These are phyloP conservation scores for Drosophila insularis DNA, from an alignment of 1,140 invertebrate genomes.

Conservation along the genomic window DNA sequence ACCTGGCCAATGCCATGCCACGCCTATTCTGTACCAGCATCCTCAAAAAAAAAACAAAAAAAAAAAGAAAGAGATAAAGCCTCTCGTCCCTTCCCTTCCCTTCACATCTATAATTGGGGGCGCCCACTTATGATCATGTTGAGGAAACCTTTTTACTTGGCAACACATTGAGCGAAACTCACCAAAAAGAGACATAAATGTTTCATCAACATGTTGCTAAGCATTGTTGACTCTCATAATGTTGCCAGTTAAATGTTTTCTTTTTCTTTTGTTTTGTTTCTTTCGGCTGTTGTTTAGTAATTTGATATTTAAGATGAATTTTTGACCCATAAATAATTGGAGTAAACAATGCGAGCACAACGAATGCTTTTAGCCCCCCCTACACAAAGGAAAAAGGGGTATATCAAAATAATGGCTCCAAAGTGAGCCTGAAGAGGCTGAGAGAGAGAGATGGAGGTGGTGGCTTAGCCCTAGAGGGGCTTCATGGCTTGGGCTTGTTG, in stretches of 20 bases:
- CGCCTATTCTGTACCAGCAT: slow-evolving; percentile 29
- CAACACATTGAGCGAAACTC: slow-evolving; percentile 21
- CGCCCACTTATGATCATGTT: slow-evolving; percentile 48
- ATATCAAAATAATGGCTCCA: slow-evolving; percentile 12
- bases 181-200: slow-evolving; percentile 8
- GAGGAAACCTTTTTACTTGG: neutral
- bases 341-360: slow-evolving; percentile 67
- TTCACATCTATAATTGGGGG: slow-evolving; percentile 3
- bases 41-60: too few relatives aligned
- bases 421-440: slow-evolving; percentile 11
- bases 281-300: slow-evolving; percentile 17
- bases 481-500: slow-evolving; percentile 27
- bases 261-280: slow-evolving; percentile 7
- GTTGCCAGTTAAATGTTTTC: neutral
- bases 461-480: neutral
- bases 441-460: neutral
- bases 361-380: slow-evolving; percentile 22
- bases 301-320: slow-evolving; percentile 57
- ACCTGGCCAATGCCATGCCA: slow-evolving; percentile 44
- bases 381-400: neutral
- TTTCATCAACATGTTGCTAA: slow-evolving; percentile 43
- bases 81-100: neutral
- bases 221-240: slow-evolving; percentile 7
- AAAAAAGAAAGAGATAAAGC: too few relatives aligned
- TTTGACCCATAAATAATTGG: slow-evolving; percentile 74